Evolutionary conservation across 2,113 vertebrate genomes (phyloP), one percentile per base, ranked within the genome.

Genomic region (Gobiocypris rarus): DNA sequence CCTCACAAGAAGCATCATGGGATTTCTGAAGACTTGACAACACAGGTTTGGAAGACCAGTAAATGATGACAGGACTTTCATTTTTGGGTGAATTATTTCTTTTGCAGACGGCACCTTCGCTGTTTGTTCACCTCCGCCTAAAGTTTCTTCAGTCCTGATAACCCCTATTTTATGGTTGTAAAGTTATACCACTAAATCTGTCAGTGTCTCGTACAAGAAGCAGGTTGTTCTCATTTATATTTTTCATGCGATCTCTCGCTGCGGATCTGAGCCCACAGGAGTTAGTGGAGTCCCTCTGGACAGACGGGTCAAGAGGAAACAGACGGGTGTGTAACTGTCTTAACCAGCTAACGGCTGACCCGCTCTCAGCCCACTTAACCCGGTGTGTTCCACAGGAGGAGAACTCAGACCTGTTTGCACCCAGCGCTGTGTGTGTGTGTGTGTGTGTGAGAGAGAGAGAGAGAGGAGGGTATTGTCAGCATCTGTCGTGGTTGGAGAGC

Each of bases 401-500:
- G 71, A 87, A 79, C 74, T 65, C 74, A 50, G 26, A 54, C 78
- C 79, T 45, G 65, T 63, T 0, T 26, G 11, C 81, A 48, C 77
- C 70, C 70, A 73, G 78, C 86, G 83, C 89, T 89, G 90, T 80
- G 88, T 81, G 41, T 91, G 91, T 87, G 83, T 87, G 86, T 90
- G 92, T 89, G 91, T 81, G 88, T 83, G 88, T 90, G 89, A 0
- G 34, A 0, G 34, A 38, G 38, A 34, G 34, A 3, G 34, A 34
- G 34, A 38, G 45, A 91, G 92, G 81, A 71, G 91, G 95, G 96
- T 94, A 96, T 96, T 97, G 96, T 95, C 95, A 96, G 98, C 97
- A 99, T 99, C 98, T 98, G 97, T 96, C 95, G 96, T 95, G 96
- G 96, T 97, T 97, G 96, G 97, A 98, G 96, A 97, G 97, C 96